Conservation (phyloP, 2,797 vertebrate species). For the Tenualosa ilisha region DNA sequence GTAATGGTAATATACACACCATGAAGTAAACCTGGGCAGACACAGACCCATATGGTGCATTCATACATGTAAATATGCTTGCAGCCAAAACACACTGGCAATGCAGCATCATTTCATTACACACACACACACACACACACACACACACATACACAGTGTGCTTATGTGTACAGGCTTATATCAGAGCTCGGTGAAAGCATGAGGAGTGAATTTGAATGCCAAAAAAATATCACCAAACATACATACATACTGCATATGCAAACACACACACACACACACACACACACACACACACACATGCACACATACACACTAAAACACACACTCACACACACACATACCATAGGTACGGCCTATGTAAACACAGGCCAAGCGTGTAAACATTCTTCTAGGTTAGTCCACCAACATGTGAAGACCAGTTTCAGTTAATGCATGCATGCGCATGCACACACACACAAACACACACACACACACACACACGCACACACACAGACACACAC, state of each 20-base stretch:
- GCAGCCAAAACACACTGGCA: not conserved
- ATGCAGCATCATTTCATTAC: too few species aligned
- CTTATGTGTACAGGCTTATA: not conserved
- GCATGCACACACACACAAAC: not conserved
- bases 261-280: not conserved
- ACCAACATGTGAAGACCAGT: not conserved
- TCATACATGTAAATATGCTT: not conserved
- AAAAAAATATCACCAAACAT: not conserved
- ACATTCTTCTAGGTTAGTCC: not conserved
- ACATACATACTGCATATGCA: not conserved
- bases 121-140: not conserved
- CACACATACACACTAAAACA: not conserved
- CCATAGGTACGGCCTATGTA: not conserved
- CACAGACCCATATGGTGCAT: not conserved
- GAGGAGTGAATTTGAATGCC: not conserved
- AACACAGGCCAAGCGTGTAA: not conserved
- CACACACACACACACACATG: not conserved
- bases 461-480: not conserved
- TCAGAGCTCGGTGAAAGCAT: not conserved
- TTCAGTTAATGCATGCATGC: slow-evolving; percentile 1
- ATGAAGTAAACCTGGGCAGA: not conserved
- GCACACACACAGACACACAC: not conserved
- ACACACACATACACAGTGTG: not conserved
- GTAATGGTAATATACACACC: not conserved
- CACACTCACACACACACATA: not conserved